A percentile compares a stretch with the other conserved stretches of the same genome.
phyloP scores from a whole-genome alignment of 2,113 vertebrate genomes.

The Carassius auratus region DNA sequence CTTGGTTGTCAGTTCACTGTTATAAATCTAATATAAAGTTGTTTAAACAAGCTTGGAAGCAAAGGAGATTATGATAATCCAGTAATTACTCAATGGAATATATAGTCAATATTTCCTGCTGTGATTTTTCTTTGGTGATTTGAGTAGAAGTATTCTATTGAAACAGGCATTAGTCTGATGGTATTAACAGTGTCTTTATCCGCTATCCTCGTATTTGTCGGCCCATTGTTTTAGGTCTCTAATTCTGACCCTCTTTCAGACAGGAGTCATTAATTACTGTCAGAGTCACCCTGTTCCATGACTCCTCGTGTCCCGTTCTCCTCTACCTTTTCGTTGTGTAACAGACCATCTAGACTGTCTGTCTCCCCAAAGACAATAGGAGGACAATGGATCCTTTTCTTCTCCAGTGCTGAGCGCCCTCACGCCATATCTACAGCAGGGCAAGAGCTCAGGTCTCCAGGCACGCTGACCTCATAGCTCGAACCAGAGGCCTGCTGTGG shows the following conservation, averaged over 20 bases:
- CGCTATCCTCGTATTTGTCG: not conserved
- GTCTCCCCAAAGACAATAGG: constrained; percentile 41
- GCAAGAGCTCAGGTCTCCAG: constrained; percentile 25
- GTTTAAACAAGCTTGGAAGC: not conserved
- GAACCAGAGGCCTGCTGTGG: constrained; percentile 54
- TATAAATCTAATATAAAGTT: not conserved
- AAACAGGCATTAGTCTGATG: not conserved
- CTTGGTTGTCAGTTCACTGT: not conserved
- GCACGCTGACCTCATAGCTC: constrained; percentile 62
- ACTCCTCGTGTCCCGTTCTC: constrained; percentile 10
- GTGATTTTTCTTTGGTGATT: not conserved
- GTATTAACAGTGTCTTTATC: not conserved
- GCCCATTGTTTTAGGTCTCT: not conserved
- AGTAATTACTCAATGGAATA: not conserved
- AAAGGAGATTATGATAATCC: not conserved
- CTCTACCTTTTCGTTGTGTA: constrained; percentile 37
- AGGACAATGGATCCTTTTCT: constrained; percentile 67
- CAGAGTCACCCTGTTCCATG: constrained; percentile 54
- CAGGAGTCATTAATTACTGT: constrained; percentile 13
- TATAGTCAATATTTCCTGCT: not conserved
- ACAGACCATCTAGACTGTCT: constrained; percentile 47
- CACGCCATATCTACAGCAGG: constrained; percentile 35
- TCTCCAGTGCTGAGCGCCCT: constrained; percentile 41
- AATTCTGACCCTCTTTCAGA: constrained; percentile 20
- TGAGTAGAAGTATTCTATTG: not conserved